A percentile compares a stretch with the other conserved stretches of the same genome.
Conservation (phyloP, 2,797 vertebrate species). For the Neopelma chrysocephalum region DNA sequence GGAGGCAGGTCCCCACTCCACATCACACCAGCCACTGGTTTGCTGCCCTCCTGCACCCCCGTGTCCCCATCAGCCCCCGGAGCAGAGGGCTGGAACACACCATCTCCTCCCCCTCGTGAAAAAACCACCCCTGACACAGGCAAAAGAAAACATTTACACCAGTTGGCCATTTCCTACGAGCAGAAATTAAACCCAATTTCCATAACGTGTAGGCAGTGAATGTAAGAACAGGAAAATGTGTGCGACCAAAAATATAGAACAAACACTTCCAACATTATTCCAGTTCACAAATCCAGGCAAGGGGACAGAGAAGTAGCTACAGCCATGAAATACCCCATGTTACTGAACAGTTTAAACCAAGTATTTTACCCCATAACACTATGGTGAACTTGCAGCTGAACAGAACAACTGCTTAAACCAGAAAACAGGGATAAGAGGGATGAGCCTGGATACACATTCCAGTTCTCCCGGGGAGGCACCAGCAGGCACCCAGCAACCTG, state of each 20-base stretch:
- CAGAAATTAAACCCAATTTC: neutral
- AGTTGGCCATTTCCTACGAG: neutral
- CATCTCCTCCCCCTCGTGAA: neutral
- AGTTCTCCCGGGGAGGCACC: neutral
- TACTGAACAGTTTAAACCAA: neutral
- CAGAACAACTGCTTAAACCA: neutral
- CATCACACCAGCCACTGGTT: rapidly evolving
- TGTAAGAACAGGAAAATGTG: neutral
- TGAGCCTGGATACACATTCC: neutral
- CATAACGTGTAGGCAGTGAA: neutral
- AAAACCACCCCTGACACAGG: neutral
- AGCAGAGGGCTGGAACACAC: neutral
- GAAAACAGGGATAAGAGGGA: neutral
- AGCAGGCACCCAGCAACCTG: neutral
- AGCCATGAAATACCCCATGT: neutral
- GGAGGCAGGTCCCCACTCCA: neutral
- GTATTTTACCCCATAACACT: neutral
- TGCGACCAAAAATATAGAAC: neutral
- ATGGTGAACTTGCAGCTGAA: neutral
- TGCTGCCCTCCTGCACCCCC: neutral
- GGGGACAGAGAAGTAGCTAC: neutral
- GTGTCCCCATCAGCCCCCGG: neutral
- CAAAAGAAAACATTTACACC: neutral
- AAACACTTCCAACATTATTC: neutral
- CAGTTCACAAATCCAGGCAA: constrained; percentile 6